Conservation (phyloP, 2,888 invertebrate species). For the Rhamnusium bicolor region DNA sequence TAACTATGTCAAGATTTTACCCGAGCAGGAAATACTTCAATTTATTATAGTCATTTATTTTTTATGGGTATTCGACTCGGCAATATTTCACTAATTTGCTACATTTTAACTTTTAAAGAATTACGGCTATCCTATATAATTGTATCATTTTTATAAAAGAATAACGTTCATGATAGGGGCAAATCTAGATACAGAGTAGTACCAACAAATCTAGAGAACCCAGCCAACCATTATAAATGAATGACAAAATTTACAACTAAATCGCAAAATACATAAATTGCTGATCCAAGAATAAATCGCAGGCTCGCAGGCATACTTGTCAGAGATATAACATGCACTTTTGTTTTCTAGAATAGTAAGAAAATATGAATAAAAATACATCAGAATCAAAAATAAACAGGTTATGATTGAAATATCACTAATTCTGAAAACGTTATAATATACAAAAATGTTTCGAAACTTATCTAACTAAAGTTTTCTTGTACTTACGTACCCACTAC, state of each 20-base stretch:
- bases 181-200: constrained; percentile 23
- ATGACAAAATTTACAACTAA: constrained; percentile 2
- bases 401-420: too few species aligned
- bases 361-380: too few species aligned
- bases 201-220: constrained; percentile 8
- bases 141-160: constrained; percentile 26
- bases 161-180: background rate
- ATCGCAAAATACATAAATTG: background rate
- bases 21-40: constrained; percentile 22
- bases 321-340: background rate
- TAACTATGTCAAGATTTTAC: constrained; percentile 26
- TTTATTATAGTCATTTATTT: constrained; percentile 33
- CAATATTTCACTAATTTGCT: constrained; percentile 27
- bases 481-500: too few species aligned
- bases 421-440: too few species aligned
- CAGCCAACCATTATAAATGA: background rate
- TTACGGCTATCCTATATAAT: constrained; percentile 20
- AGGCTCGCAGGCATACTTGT: background rate
- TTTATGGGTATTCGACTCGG: constrained; percentile 27
- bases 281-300: background rate
- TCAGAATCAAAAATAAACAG: too few species aligned
- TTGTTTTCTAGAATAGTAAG: background rate
- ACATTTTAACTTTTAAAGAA: constrained; percentile 31
- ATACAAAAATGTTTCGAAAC: too few species aligned
- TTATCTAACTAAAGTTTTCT: too few species aligned